Evolutionary conservation across 2,888 invertebrate genomes (phyloP).

Genomic region (Torymus aiolomorphi): DNA sequence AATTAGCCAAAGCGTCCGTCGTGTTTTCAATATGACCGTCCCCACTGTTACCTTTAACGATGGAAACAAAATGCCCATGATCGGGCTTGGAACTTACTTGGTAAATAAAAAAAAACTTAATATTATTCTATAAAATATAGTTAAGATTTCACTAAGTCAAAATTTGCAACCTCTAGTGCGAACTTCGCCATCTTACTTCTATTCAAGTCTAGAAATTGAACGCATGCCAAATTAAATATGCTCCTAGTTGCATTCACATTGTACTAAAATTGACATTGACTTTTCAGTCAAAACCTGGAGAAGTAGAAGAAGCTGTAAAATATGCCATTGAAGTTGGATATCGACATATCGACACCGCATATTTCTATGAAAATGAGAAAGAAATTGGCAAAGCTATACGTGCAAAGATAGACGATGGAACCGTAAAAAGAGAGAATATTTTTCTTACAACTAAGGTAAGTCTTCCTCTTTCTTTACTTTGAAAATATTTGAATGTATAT

Average conservation of each 20-base stretch:
- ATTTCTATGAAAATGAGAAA: constrained; percentile 77
- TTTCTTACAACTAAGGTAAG: constrained; percentile 79
- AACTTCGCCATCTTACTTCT: constrained; percentile 6
- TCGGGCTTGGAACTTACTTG: constrained; percentile 74
- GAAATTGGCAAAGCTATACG: constrained; percentile 76
- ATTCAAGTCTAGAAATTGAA: constrained; percentile 19
- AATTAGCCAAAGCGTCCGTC: not conserved
- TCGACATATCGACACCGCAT: constrained; percentile 78
- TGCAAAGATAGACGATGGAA: constrained; percentile 75
- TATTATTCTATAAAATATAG: not conserved
- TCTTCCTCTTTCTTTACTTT: too few relatives aligned
- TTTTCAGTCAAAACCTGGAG: constrained; percentile 75
- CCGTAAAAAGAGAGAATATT: constrained; percentile 76
- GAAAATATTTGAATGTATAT: not conserved
- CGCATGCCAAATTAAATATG: constrained; percentile 26
- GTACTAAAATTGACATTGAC: too few relatives aligned
- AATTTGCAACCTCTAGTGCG: not conserved
- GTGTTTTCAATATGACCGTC: constrained; percentile 35
- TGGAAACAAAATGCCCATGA: constrained; percentile 71
- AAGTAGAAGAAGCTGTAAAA: constrained; percentile 77
- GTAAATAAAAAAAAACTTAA: constrained; percentile 61
- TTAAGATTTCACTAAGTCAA: not conserved
- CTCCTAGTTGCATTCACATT: not conserved
- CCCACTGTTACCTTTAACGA: constrained; percentile 65
- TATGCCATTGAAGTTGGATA: constrained; percentile 77